Evolutionary conservation across 2,888 invertebrate species (phyloP).

Genomic region (Oithona nana): DNA sequence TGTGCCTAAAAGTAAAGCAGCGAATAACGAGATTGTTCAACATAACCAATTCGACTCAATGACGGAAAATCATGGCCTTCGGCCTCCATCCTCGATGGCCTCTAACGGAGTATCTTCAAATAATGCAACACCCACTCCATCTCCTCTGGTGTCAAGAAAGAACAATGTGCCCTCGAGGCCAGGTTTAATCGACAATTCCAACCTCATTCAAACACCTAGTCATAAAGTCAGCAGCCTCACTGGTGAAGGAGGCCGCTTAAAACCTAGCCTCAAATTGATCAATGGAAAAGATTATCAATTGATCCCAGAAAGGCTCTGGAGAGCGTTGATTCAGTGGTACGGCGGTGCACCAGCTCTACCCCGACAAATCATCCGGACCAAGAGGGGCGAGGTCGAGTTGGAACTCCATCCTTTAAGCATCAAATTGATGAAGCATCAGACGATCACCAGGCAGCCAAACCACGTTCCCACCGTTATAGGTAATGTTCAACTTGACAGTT

Average conservation of each 20-base stretch:
- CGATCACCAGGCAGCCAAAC: conserved; percentile 24
- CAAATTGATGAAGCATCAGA: conserved; percentile 49
- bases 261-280: conserved; percentile 40
- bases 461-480: conserved; percentile 27
- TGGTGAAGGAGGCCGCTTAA: conserved; percentile 67
- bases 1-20: background rate
- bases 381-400: conserved; percentile 43
- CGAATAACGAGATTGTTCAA: background rate
- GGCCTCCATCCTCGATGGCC: background rate
- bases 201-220: conserved; percentile 41
- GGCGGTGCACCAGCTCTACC: conserved; percentile 58
- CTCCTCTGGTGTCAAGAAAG: background rate
- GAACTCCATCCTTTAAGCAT: conserved; percentile 66
- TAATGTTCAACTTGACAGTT: no score
- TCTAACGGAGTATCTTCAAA: background rate
- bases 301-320: conserved; percentile 68
- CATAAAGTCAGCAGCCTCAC: conserved; percentile 49
- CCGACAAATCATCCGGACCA: conserved; percentile 38
- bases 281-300: conserved; percentile 66
- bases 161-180: conserved; percentile 29
- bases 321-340: conserved; percentile 66
- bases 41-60: background rate
- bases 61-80: background rate
- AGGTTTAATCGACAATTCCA: conserved; percentile 55
- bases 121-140: background rate